These are phyloP conservation scores for Sebastes wilsoni DNA, from an alignment of 2,797 vertebrate genomes.

Conservation along the genomic window DNA sequence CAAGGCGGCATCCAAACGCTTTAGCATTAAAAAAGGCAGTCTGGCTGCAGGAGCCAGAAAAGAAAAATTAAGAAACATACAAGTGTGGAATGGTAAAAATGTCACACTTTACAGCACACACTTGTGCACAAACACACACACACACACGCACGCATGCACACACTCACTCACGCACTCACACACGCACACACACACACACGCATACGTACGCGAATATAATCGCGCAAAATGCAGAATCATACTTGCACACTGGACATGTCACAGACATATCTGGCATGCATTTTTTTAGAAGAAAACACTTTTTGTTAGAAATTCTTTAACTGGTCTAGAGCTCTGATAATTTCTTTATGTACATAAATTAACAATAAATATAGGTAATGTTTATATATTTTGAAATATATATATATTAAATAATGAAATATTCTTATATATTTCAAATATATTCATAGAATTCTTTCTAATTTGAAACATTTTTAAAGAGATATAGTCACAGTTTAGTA, in stretches of 20 bases:
- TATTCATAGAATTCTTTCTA: constrained; percentile 81
- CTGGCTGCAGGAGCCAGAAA: constrained; percentile 77
- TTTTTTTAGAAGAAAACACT: constrained; percentile 75
- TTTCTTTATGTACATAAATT: constrained; percentile 84
- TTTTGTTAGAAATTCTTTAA: constrained; percentile 80
- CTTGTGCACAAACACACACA: constrained; percentile 6
- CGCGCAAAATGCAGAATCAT: constrained; percentile 69
- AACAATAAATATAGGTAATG: constrained; percentile 85
- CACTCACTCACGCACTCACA: constrained; percentile 22
- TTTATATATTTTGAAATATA: constrained; percentile 82
- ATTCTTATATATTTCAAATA: constrained; percentile 85
- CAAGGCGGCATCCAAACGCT: constrained; percentile 73
- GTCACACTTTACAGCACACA: constrained; percentile 61
- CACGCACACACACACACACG: constrained; percentile 37
- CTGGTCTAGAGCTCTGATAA: constrained; percentile 81
- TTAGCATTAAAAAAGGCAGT: constrained; percentile 81
- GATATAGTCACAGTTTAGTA: constrained; percentile 86
- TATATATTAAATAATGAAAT: constrained; percentile 83
- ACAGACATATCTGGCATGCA: constrained; percentile 85
- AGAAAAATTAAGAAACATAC: constrained; percentile 60
- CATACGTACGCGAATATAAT: constrained; percentile 60
- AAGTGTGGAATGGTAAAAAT: constrained; percentile 77
- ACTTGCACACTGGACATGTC: constrained; percentile 82
- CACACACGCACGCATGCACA: neutral
- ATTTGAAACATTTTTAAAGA: constrained; percentile 81